Evolutionary conservation across 2,888 invertebrate genomes (phyloP).

Genomic region (Synanthedon formicaeformis): DNA sequence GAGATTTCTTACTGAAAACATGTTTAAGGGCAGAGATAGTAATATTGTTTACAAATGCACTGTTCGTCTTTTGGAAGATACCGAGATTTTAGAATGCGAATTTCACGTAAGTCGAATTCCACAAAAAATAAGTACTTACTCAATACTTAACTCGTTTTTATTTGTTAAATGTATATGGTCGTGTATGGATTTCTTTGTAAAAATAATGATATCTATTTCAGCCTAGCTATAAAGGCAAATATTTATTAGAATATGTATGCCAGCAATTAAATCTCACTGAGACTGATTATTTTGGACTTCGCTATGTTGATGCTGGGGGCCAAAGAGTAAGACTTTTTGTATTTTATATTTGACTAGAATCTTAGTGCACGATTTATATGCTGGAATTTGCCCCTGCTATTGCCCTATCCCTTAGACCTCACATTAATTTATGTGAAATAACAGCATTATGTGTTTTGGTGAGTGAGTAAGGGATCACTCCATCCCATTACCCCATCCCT

Average conservation of each 20-base stretch:
- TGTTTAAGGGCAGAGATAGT: conserved; percentile 76
- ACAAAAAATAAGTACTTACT: too few relatives aligned
- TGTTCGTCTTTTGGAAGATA: conserved; percentile 89
- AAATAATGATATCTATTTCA: conserved; percentile 46
- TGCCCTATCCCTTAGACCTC: too few relatives aligned
- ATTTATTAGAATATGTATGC: conserved; percentile 90
- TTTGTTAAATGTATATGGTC: not conserved
- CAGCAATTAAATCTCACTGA: conserved; percentile 90
- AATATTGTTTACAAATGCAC: conserved; percentile 85
- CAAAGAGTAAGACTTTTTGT: conserved; percentile 78
- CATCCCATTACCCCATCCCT: too few relatives aligned
- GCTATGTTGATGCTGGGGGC: conserved; percentile 89
- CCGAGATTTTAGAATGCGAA: conserved; percentile 92
- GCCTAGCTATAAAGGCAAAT: conserved; percentile 91
- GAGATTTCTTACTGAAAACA: conserved; percentile 21
- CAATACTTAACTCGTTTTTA: not conserved
- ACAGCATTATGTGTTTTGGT: too few relatives aligned
- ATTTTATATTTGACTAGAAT: too few relatives aligned
- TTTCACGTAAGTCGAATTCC: conserved; percentile 73
- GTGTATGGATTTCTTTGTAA: conserved; percentile 1
- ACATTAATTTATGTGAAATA: too few relatives aligned
- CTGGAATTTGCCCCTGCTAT: too few relatives aligned
- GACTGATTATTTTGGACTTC: conserved; percentile 93
- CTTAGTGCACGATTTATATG: too few relatives aligned
- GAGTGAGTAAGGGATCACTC: too few relatives aligned